A percentile compares a stretch with the other conserved stretches of the same genome.
Conservation (phyloP, 2,797 vertebrate genomes). For the Antennarius maculatus region DNA sequence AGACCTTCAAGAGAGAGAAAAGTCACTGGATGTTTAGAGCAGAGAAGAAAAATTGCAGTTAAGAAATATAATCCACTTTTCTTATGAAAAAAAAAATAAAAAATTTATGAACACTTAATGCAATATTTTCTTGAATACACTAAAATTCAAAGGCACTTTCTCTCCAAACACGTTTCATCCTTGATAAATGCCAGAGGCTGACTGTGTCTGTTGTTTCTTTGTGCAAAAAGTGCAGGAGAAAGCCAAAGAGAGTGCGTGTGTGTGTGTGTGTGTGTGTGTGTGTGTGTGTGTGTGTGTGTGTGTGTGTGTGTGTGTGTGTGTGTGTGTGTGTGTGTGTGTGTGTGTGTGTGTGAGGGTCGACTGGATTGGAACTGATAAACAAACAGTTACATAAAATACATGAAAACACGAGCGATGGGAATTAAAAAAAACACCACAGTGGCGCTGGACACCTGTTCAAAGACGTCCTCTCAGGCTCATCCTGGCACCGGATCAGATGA, state of each 20-base stretch:
- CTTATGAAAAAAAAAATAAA: constrained; percentile 16
- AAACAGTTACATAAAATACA: constrained; percentile 5
- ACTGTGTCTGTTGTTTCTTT: constrained; percentile 33
- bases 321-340: too few relatives aligned
- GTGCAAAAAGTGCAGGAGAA: constrained; percentile 31
- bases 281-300: background rate
- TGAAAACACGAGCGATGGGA: constrained; percentile 27
- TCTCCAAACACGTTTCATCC: constrained; percentile 56
- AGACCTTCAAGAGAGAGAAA: constrained; percentile 50
- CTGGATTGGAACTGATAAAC: constrained; percentile 26
- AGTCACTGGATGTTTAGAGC: constrained; percentile 54
- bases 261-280: too few relatives aligned
- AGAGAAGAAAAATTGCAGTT: constrained; percentile 35
- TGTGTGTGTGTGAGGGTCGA: constrained; percentile 2
- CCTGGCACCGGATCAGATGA: constrained; percentile 66
- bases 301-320: background rate
- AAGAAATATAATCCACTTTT: constrained; percentile 61
- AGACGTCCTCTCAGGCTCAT: constrained; percentile 37
- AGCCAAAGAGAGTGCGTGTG: background rate
- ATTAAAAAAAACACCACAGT: constrained; percentile 28
- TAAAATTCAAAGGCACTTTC: constrained; percentile 58
- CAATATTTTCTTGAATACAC: constrained; percentile 62
- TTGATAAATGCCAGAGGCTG: constrained; percentile 61
- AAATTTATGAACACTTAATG: constrained; percentile 49
- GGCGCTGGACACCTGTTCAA: constrained; percentile 71